phyloP scores from a whole-genome alignment of 2,113 vertebrate species.

The Mesitornis unicolor region DNA sequence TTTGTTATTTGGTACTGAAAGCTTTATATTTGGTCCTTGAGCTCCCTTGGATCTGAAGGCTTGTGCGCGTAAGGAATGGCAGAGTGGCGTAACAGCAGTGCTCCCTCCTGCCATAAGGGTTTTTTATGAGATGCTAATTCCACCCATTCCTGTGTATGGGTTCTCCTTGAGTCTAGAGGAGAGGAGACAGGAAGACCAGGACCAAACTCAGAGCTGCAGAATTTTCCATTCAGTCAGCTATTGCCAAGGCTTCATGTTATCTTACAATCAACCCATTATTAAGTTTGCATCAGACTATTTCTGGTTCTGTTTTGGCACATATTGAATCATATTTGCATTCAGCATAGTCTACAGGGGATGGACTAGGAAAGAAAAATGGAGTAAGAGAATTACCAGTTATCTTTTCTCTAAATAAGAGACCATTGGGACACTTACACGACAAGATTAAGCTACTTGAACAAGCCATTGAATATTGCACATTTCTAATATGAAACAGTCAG shows the following conservation, averaged over 20 bases:
- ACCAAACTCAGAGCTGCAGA: neutral
- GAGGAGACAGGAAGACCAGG: neutral
- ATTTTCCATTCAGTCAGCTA: neutral
- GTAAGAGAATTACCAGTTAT: neutral
- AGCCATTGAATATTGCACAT: neutral
- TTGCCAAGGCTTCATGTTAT: neutral
- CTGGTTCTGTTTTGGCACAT: neutral
- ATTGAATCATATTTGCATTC: neutral
- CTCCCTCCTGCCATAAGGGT: accelerated
- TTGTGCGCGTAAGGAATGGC: neutral
- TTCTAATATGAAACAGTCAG: neutral
- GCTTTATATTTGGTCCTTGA: neutral
- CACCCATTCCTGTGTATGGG: neutral
- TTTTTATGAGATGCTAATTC: neutral
- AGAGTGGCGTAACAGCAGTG: neutral
- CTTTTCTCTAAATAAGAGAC: neutral
- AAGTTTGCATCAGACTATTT: neutral
- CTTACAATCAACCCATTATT: neutral
- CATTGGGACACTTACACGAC: neutral
- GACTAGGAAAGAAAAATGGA: neutral
- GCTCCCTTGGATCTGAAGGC: neutral
- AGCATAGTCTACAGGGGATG: neutral
- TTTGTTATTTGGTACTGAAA: neutral
- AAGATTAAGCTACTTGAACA: neutral
- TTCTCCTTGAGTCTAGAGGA: neutral